Percentiles rank a stretch among this genome's conserved stretches.
These are phyloP conservation scores for Neodiprion pinetum DNA, from an alignment of 1,140 invertebrate genomes.

Conservation along the genomic window DNA sequence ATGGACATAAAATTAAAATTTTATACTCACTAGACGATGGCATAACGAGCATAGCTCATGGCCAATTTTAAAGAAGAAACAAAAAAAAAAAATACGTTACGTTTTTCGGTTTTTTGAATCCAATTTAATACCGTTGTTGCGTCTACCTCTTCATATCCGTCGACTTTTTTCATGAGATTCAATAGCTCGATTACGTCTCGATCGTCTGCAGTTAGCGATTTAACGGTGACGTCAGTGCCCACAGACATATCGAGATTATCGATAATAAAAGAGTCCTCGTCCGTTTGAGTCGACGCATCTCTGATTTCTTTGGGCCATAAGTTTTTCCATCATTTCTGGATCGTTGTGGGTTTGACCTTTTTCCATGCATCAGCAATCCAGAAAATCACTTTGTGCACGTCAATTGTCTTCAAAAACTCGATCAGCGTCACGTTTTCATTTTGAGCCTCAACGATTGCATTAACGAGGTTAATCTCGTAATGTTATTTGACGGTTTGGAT, in stretches of 20 bases:
- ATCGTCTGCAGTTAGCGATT: no score
- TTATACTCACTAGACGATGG: slow-evolving; percentile 13
- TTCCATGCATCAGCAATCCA: not conserved
- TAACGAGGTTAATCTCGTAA: slow-evolving; percentile 18
- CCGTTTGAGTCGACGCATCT: slow-evolving; percentile 21
- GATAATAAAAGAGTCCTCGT: slow-evolving; percentile 12
- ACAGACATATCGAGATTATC: no score
- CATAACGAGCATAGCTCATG: slow-evolving; percentile 18
- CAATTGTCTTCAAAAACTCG: no score
- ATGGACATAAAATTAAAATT: slow-evolving; percentile 12
- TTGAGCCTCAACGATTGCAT: slow-evolving; percentile 18
- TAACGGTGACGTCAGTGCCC: no score
- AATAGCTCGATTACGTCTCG: no score
- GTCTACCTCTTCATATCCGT: no score
- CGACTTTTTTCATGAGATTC: no score
- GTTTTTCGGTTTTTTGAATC: no score
- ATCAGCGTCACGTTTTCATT: no score
- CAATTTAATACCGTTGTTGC: no score
- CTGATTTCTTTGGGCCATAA: slow-evolving; percentile 10
- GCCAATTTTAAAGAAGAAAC: slow-evolving; percentile 12
- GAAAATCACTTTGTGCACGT: slow-evolving; percentile 15
- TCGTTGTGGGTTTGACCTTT: not conserved
- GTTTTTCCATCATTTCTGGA: slow-evolving; percentile 20
- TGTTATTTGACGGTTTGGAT: slow-evolving; percentile 14
- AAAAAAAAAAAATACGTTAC: no score